These are phyloP conservation scores for Gallinago paraguaiae DNA, from an alignment of 2,113 vertebrate genomes.

Conservation along the genomic window DNA sequence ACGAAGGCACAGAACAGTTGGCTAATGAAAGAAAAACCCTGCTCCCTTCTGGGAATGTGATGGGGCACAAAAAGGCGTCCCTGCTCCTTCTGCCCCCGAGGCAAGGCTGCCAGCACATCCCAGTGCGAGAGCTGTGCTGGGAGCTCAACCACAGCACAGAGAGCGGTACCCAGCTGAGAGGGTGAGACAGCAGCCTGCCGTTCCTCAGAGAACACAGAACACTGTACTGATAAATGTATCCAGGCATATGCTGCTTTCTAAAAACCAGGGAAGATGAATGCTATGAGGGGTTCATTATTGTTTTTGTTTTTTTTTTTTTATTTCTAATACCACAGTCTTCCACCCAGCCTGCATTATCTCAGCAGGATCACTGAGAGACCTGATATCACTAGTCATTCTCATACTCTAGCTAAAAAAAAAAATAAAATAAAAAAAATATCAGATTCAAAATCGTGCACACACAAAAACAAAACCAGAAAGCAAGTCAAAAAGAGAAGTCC, in stretches of 20 bases:
- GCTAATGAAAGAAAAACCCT: neutral
- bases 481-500: neutral
- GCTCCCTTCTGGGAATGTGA: neutral
- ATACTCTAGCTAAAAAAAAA: neutral
- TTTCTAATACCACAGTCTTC: neutral
- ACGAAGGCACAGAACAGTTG: neutral
- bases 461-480: neutral
- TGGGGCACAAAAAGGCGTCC: neutral
- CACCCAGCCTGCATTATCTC: neutral
- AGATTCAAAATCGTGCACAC: no score
- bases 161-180: neutral
- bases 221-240: neutral
- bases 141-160: neutral
- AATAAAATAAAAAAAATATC: neutral
- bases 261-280: neutral
- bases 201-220: neutral
- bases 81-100: neutral
- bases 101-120: neutral
- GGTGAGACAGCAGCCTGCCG: neutral
- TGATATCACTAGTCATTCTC: neutral
- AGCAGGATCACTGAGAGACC: neutral
- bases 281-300: neutral
- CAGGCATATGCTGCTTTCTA: neutral
- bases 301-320: conserved; percentile 38
- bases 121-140: accelerated